Evolutionary conservation across 2,888 invertebrate genomes (phyloP), one percentile per base, ranked within the genome.

Genomic region (Sminthurinus aureus): DNA sequence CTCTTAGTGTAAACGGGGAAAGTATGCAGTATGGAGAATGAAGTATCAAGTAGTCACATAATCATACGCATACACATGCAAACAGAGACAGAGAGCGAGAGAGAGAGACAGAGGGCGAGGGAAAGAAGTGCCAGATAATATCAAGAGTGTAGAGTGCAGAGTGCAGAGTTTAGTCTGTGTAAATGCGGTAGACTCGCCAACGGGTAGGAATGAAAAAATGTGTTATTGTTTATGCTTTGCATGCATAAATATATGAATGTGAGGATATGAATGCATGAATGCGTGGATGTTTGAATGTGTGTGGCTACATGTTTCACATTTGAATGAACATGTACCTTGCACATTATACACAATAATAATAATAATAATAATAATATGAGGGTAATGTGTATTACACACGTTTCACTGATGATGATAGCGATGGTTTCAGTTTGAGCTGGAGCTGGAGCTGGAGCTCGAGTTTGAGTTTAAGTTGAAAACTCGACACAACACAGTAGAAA

Each of bases 111-210:
- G 26, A 38, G 38, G 69, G 69, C 1, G 11, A 22, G 38, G 69
- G 13, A 22, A 24, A 75, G 75, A 75, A 51, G 75, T 51, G 75
- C 3, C 18, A 75, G 52, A 75, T 75, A 75, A 75, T 24, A 75
- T 75, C 24, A 75, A 75, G 51, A 15, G 51, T 75, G 52, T 11
- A 11, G 15, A 11, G 51, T 12, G 11, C 9, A 20, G 9, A 13
- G 26, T 22, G n/a, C 15, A 66, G 6, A 66, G 66, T 66, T 66
- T 18, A 12, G 18, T 20, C 15, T 66, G 15, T 58, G 58, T 13
- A 58, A 58, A 58, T 58, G 13, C 58, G 58, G 38, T 38, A 38
- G 38, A 38, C 38, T 38, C 38, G 38, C 38, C 38, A 38, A 38
- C 38, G 38, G 38, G 38, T 38, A n/a, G n/a, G n/a, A n/a, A n/a